Evolutionary conservation across 1,140 invertebrate genomes (phyloP).

Genomic region (Notospermus geniculatus): DNA sequence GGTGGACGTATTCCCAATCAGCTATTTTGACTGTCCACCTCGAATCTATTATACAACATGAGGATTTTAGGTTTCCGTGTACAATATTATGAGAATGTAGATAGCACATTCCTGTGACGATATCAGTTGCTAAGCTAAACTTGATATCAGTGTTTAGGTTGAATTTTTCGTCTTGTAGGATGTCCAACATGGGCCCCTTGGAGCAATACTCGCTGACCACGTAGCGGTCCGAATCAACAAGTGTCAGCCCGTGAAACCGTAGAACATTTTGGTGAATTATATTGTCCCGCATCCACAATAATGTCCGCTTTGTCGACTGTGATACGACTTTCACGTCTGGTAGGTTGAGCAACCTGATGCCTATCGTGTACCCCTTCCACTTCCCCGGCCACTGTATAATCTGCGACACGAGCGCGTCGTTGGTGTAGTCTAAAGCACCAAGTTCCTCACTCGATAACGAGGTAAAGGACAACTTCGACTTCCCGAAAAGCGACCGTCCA

Average conservation of each 20-base stretch:
- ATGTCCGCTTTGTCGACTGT: conserved; percentile 21
- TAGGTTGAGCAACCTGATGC: conserved; percentile 27
- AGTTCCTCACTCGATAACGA: conserved; percentile 26
- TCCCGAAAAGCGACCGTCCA: conserved; percentile 15
- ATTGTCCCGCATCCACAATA: conserved; percentile 37
- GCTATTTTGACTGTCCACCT: conserved; percentile 40
- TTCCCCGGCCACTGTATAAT: conserved; percentile 43
- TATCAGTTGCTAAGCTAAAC: conserved; percentile 31
- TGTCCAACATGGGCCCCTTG: conserved; percentile 32
- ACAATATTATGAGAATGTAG: conserved; percentile 33
- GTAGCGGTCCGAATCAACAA: conserved; percentile 24
- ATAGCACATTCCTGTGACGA: conserved; percentile 35
- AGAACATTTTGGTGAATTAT: conserved; percentile 35
- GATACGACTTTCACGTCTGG: conserved; percentile 14
- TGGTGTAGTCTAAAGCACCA: conserved; percentile 16
- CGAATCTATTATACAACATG: conserved; percentile 37
- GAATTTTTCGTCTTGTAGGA: conserved; percentile 33
- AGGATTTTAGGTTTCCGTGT: conserved; percentile 35
- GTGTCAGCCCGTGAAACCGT: conserved; percentile 37
- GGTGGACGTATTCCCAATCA: conserved; percentile 32
- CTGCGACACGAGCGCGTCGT: conserved; percentile 11
- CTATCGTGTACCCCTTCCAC: conserved; percentile 27
- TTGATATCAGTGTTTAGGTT: conserved; percentile 34
- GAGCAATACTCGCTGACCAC: conserved; percentile 29
- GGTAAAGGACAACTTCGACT: conserved; percentile 25